These are phyloP conservation scores for Lasioglossum zephyrum DNA, from an alignment of 2,888 invertebrate species.

Conservation along the genomic window DNA sequence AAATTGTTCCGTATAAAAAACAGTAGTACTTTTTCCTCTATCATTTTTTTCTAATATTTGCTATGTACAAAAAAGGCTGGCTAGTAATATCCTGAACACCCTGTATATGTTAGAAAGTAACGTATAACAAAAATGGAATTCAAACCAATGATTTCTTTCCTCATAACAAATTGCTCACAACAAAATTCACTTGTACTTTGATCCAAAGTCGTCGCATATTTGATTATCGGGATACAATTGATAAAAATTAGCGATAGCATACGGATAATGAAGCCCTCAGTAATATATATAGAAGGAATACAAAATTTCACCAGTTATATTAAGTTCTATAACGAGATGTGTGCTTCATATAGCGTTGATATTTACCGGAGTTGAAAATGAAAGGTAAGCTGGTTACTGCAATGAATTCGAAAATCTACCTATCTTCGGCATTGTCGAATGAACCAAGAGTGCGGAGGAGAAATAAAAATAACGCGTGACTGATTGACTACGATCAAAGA, in stretches of 20 bases:
- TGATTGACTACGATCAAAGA: neutral
- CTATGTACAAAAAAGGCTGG: too few species aligned
- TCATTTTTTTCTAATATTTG: too few species aligned
- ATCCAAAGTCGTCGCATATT: neutral
- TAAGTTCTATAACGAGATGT: neutral
- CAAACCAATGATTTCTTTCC: too few species aligned
- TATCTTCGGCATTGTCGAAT: neutral
- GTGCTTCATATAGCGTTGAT: neutral
- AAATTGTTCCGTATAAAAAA: too few species aligned
- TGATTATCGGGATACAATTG: neutral
- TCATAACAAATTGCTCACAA: too few species aligned
- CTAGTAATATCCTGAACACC: too few species aligned
- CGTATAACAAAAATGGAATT: too few species aligned
- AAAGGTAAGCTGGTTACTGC: neutral
- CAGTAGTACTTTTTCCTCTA: too few species aligned
- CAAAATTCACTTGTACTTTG: neutral
- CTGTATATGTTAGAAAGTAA: too few species aligned
- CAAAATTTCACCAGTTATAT: neutral
- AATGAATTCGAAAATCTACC: neutral
- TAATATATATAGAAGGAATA: neutral
- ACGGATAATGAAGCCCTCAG: neutral
- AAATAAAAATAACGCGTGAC: neutral
- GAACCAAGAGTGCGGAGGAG: neutral
- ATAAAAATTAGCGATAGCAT: neutral
- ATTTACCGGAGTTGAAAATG: neutral